Percentiles rank a stretch among this genome's conserved stretches.
These are phyloP conservation scores for Cossypha dichroa DNA, from an alignment of 2,797 vertebrate genomes.

Conservation along the genomic window DNA sequence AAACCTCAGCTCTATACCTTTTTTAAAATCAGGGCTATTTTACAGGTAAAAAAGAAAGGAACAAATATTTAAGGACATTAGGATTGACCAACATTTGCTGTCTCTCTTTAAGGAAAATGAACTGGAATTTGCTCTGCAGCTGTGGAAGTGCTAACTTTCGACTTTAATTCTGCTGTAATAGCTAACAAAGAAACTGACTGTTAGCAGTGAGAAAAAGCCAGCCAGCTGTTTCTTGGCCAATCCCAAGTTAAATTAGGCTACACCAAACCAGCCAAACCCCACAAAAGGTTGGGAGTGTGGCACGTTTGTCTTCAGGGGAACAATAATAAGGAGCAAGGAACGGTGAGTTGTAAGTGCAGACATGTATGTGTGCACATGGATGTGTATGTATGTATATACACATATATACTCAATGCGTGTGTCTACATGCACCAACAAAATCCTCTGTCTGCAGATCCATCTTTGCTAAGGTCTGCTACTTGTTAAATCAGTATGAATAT, in stretches of 20 bases:
- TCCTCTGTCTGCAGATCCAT: slow-evolving; percentile 79
- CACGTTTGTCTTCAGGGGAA: neutral
- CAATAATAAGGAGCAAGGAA: neutral
- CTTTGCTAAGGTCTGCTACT: slow-evolving; percentile 82
- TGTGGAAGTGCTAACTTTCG: slow-evolving; percentile 32
- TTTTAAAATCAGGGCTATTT: slow-evolving; percentile 5
- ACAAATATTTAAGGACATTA: neutral
- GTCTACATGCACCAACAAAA: slow-evolving; percentile 28
- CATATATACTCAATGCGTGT: neutral
- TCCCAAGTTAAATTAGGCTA: neutral
- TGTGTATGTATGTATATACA: neutral
- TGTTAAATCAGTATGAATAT: slow-evolving; percentile 94
- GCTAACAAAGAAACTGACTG: slow-evolving; percentile 28
- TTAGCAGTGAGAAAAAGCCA: neutral
- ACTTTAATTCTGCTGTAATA: slow-evolving; percentile 34
- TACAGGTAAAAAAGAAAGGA: slow-evolving; percentile 1
- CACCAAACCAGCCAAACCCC: neutral
- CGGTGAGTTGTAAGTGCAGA: neutral
- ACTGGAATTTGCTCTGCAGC: slow-evolving; percentile 13
- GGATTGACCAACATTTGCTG: neutral
- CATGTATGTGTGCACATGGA: accelerated
- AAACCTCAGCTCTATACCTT: neutral
- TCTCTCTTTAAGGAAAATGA: neutral
- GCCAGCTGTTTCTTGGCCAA: slow-evolving; percentile 31
- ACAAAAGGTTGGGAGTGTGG: neutral